Evolutionary conservation across 37 sponge, comb jelly and placozoan genomes (phyloP).

Genomic region (Agelas oroides): DNA sequence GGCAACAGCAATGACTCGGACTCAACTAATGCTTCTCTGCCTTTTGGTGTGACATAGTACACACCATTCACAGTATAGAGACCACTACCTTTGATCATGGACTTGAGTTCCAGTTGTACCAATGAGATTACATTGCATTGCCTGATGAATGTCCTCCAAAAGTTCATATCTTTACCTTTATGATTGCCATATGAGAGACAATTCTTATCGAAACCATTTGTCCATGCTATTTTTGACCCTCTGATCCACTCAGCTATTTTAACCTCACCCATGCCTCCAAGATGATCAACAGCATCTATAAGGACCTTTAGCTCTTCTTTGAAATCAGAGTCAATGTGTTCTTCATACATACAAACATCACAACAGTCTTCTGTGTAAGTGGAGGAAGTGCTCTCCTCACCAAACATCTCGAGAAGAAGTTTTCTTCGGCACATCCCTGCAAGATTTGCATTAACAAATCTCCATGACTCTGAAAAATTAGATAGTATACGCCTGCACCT

Average conservation of each 20-base stretch:
- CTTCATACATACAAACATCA: conserved; percentile 11
- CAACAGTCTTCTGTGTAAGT: neutral
- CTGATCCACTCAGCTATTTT: conserved; percentile 29
- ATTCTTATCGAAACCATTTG: conserved; percentile 12
- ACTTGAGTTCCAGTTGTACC: neutral
- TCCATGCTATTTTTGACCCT: conserved; percentile 24
- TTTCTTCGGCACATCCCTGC: conserved; percentile 11
- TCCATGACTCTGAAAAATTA: conserved; percentile 22
- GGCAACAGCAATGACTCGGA: neutral
- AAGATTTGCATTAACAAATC: conserved; percentile 3
- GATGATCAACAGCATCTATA: conserved; percentile 9
- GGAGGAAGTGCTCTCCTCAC: neutral
- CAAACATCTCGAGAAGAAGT: neutral
- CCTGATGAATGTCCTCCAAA: neutral
- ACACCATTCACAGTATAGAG: conserved; percentile 17
- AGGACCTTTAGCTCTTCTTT: conserved; percentile 7
- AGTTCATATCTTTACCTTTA: neutral
- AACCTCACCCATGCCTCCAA: conserved; percentile 24
- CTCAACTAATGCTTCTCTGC: neutral
- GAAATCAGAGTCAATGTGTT: neutral
- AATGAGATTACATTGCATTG: neutral
- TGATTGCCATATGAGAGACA: conserved; percentile 21
- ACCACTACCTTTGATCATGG: conserved; percentile 8
- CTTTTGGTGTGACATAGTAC: conserved; percentile 16
- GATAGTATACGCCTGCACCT: conserved; percentile 3